Evolutionary conservation across 1,140 invertebrate species (phyloP).

Genomic region (Drosophila subobscura): DNA sequence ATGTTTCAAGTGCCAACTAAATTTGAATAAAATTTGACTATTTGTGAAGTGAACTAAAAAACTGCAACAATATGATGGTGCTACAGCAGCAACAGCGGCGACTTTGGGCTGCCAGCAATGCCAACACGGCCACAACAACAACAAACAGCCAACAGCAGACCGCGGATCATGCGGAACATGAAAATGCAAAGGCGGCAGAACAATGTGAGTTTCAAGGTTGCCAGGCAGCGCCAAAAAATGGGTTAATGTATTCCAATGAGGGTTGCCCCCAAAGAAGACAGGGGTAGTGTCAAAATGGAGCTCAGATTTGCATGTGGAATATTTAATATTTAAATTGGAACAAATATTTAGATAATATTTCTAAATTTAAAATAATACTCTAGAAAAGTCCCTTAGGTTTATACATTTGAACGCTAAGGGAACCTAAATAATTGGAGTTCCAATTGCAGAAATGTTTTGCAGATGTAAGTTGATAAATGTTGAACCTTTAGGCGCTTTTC

Average conservation of each 20-base stretch:
- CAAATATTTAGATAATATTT: background rate
- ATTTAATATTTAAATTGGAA: background rate
- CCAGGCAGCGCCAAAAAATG: background rate
- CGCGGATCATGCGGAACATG: conserved; percentile 4
- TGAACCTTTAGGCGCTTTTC: no score
- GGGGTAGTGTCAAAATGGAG: background rate
- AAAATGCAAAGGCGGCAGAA: conserved; percentile 27
- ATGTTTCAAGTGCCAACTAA: conserved; percentile 4
- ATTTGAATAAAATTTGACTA: conserved; percentile 15
- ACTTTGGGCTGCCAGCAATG: conserved; percentile 50
- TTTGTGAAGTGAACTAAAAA: conserved; percentile 13
- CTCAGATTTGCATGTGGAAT: background rate
- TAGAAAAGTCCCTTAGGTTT: background rate
- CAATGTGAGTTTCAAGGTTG: conserved; percentile 46
- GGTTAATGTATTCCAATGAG: background rate
- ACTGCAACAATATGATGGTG: conserved; percentile 54
- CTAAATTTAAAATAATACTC: background rate
- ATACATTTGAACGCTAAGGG: background rate
- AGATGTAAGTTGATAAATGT: no score
- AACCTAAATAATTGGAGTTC: background rate
- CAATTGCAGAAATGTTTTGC: no score
- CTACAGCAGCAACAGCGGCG: conserved; percentile 69
- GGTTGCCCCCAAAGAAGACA: background rate
- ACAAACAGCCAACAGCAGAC: conserved; percentile 14
- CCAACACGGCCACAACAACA: conserved; percentile 15